Conservation (phyloP, 1,140 invertebrate species). For the Bombus sylvicola region DNA sequence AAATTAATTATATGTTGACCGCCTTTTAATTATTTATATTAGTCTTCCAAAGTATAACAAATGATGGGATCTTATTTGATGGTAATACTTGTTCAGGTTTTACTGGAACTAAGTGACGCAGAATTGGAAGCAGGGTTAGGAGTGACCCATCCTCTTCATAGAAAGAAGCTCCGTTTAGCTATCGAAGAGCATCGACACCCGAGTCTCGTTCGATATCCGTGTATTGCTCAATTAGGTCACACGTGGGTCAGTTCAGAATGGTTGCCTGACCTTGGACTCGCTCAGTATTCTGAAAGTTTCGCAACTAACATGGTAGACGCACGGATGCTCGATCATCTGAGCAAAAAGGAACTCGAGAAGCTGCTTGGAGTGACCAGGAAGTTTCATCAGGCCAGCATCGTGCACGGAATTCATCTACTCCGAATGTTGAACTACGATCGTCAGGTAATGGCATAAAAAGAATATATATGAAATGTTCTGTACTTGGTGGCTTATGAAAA, state of each 20-base stretch:
- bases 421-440: slow-evolving; percentile 96
- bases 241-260: slow-evolving; percentile 96
- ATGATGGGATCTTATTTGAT: background rate
- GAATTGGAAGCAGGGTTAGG: slow-evolving; percentile 94
- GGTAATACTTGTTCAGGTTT: slow-evolving; percentile 84
- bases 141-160: slow-evolving; percentile 94
- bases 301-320: slow-evolving; percentile 96
- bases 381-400: slow-evolving; percentile 96
- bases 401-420: slow-evolving; percentile 95
- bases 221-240: slow-evolving; percentile 92
- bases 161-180: slow-evolving; percentile 95
- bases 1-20: too few relatives aligned
- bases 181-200: slow-evolving; percentile 96
- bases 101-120: slow-evolving; percentile 93
- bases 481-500: background rate
- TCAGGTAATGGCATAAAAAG: slow-evolving; percentile 85
- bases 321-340: slow-evolving; percentile 94
- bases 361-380: slow-evolving; percentile 94
- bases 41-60: background rate
- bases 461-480: background rate
- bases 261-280: slow-evolving; percentile 94
- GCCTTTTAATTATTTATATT: background rate
- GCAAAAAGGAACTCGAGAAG: slow-evolving; percentile 97
- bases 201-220: slow-evolving; percentile 92
- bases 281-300: slow-evolving; percentile 94